Percentiles rank a stretch among this genome's conserved stretches.
Evolutionary conservation across 30 jellyfish, hydroid and myxozoan species (phyloP).

Genomic region (Pelagia noctiluca): DNA sequence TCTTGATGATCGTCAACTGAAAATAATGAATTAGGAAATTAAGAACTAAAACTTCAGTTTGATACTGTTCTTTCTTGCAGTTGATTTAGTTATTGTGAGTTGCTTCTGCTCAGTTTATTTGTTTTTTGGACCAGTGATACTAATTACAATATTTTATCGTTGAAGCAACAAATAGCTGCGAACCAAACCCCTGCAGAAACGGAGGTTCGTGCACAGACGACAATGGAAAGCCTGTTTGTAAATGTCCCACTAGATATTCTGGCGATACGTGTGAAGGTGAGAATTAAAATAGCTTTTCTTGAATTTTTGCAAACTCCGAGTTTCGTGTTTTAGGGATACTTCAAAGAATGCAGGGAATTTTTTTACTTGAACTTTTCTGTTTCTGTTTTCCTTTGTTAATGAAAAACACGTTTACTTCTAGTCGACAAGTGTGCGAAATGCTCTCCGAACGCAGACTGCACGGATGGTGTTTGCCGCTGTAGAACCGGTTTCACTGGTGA

Average conservation of each 20-base stretch:
- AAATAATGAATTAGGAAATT: no score
- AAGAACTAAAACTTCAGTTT: no score
- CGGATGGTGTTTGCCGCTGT: conserved; percentile 77
- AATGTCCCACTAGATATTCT: conserved; percentile 76
- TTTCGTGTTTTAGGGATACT: no score
- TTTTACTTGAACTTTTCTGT: background rate
- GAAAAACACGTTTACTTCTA: conserved; percentile 20
- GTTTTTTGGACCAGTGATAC: background rate
- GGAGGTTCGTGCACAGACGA: conserved; percentile 86
- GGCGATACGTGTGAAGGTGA: conserved; percentile 94
- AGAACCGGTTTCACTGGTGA: conserved; percentile 83
- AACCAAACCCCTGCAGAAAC: conserved; percentile 92
- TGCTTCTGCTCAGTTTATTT: background rate
- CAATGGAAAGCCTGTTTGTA: conserved; percentile 84
- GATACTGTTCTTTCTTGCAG: no score
- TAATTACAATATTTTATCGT: background rate
- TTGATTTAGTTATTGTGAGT: no score
- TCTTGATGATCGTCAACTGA: no score
- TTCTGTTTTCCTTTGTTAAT: background rate
- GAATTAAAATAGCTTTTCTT: no score
- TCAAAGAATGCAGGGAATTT: no score
- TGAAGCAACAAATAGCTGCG: conserved; percentile 82
- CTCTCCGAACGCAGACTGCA: conserved; percentile 74
- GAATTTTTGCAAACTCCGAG: no score
- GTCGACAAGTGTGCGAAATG: conserved; percentile 91